A percentile compares a stretch with the other conserved stretches of the same genome.
Conservation (phyloP, 2,113 vertebrate species). For the Lepidothrix coronata region DNA sequence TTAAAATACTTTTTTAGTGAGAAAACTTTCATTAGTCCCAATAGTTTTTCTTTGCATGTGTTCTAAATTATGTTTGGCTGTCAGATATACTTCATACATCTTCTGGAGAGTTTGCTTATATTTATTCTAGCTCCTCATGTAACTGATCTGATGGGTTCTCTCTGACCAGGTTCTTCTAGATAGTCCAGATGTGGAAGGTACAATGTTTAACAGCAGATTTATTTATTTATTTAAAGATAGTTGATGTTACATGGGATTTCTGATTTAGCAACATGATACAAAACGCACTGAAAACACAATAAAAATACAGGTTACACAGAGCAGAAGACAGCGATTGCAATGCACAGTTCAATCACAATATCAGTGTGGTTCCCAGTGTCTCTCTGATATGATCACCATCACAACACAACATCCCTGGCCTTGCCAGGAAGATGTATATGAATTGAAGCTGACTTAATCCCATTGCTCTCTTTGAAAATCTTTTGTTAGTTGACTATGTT, state of each 20-base stretch:
- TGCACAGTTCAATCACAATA: not conserved
- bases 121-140: not conserved
- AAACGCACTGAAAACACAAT: not conserved
- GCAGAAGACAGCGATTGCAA: not conserved
- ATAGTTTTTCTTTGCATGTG: not conserved
- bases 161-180: not conserved
- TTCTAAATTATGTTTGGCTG: not conserved
- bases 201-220: not conserved
- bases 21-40: not conserved
- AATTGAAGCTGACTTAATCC: not conserved
- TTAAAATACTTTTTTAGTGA: not conserved
- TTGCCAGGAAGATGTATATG: fast-evolving
- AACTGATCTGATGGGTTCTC: not conserved
- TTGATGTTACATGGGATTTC: not conserved
- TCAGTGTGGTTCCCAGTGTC: fast-evolving
- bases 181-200: not conserved
- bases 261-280: not conserved
- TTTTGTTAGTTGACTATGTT: not conserved
- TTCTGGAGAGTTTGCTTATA: not conserved
- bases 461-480: not conserved
- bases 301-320: not conserved
- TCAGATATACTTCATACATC: not conserved
- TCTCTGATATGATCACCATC: not conserved
- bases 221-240: not conserved
- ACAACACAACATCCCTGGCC: not conserved